These are phyloP conservation scores for Zhuqinia jingwanae DNA, from an alignment of 2,888 invertebrate species.

Conservation along the genomic window DNA sequence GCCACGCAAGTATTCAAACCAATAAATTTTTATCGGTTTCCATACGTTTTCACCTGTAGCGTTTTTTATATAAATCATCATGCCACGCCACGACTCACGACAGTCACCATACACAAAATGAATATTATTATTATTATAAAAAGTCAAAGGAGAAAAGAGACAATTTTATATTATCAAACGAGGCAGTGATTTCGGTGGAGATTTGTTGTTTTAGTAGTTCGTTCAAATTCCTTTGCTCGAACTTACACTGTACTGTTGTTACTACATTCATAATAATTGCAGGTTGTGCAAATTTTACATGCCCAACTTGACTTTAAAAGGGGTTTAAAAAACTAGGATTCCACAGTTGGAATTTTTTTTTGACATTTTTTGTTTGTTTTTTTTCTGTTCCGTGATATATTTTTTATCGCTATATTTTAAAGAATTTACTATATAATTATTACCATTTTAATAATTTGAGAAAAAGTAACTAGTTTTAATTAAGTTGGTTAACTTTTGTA, in stretches of 20 bases:
- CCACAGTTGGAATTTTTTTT: conserved; percentile 4
- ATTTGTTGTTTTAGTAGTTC: conserved; percentile 31
- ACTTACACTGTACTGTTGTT: conserved; percentile 37
- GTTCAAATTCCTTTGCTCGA: neutral
- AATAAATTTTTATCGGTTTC: conserved; percentile 38
- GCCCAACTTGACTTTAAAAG: neutral
- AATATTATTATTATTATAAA: too few species aligned
- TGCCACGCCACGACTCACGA: neutral
- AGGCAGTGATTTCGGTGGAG: conserved; percentile 36
- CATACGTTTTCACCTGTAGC: conserved; percentile 36
- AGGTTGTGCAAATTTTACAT: neutral
- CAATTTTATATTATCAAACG: conserved; percentile 35
- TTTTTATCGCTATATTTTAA: neutral
- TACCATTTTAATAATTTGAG: conserved; percentile 7
- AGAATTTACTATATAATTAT: neutral
- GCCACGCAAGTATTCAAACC: conserved; percentile 57
- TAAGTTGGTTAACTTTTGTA: too few species aligned
- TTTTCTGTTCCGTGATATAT: conserved; percentile 31
- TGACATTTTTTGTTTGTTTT: neutral
- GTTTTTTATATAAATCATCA: conserved; percentile 19
- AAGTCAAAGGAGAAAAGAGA: conserved; percentile 22
- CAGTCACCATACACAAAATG: neutral
- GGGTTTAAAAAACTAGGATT: neutral
- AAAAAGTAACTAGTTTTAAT: neutral
- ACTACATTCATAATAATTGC: conserved; percentile 21